phyloP scores from a whole-genome alignment of 2,888 invertebrate genomes.

The Syritta pipiens region DNA sequence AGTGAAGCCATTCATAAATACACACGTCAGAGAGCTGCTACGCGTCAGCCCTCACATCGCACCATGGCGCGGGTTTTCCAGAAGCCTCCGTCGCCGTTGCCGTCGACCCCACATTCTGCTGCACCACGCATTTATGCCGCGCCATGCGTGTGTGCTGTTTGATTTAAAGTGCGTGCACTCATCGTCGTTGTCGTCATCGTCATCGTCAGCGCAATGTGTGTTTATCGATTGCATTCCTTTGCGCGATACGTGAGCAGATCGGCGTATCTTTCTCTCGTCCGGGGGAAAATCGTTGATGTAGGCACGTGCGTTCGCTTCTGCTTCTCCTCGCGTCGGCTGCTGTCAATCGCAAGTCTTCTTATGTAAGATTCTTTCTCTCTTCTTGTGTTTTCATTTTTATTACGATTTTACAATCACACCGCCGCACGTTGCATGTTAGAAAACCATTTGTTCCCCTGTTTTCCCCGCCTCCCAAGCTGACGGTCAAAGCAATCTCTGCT shows the following conservation, averaged over 20 bases:
- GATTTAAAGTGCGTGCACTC: slow-evolving; percentile 48
- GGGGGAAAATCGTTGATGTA: not conserved
- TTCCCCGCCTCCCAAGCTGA: not conserved
- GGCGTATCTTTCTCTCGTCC: not conserved
- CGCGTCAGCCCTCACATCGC: not conserved
- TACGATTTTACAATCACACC: not conserved
- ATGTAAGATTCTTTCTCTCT: not conserved
- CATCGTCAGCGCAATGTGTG: not conserved
- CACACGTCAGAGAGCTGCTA: slow-evolving; percentile 5
- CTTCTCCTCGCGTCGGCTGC: too few relatives aligned
- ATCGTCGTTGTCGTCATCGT: slow-evolving; percentile 16
- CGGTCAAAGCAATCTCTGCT: slow-evolving; percentile 14
- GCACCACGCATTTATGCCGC: too few relatives aligned
- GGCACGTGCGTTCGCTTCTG: not conserved
- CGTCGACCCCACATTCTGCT: too few relatives aligned
- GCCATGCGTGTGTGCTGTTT: too few relatives aligned
- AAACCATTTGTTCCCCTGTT: slow-evolving; percentile 31
- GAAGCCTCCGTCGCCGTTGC: too few relatives aligned
- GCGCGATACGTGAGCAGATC: slow-evolving; percentile 36
- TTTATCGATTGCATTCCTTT: slow-evolving; percentile 32
- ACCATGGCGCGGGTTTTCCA: not conserved
- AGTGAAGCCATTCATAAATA: slow-evolving; percentile 38
- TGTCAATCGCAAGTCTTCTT: too few relatives aligned
- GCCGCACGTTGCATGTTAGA: slow-evolving; percentile 11
- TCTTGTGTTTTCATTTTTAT: not conserved